Percentiles rank a stretch among this genome's conserved stretches.
Conservation (phyloP, 2,888 invertebrate genomes). For the Parascotia fuliginaria region DNA sequence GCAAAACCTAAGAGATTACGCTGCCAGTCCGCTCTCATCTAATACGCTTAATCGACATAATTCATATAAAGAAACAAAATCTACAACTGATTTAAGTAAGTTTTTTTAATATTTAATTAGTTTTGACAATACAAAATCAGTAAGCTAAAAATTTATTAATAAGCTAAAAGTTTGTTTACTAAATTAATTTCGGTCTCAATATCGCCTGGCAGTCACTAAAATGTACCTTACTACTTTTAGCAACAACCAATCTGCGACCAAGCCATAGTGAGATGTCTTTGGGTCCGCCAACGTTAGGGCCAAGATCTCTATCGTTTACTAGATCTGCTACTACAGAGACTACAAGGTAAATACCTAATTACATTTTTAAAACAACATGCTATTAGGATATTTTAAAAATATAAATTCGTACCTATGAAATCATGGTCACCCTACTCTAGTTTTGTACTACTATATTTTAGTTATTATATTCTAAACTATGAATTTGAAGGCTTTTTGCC, state of each 20-base stretch:
- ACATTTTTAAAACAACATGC: too few species aligned
- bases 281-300: slow-evolving; percentile 74
- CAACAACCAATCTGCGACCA: slow-evolving; percentile 66
- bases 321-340: slow-evolving; percentile 62
- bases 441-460: too few species aligned
- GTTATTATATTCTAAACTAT: too few species aligned
- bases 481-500: too few species aligned
- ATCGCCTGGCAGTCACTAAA: neutral
- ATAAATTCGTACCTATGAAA: too few species aligned
- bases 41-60: slow-evolving; percentile 77
- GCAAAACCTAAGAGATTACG: slow-evolving; percentile 64
- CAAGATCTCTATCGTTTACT: slow-evolving; percentile 78
- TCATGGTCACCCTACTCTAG: too few species aligned
- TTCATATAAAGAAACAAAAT: slow-evolving; percentile 80
- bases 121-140: too few species aligned
- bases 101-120: too few species aligned
- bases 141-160: too few species aligned
- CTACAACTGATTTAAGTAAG: slow-evolving; percentile 71
- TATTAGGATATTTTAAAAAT: too few species aligned
- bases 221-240: slow-evolving; percentile 49
- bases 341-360: slow-evolving; percentile 71
- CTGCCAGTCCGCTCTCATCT: slow-evolving; percentile 59
- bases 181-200: too few species aligned
- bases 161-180: too few species aligned
- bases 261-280: slow-evolving; percentile 80